phyloP scores from a whole-genome alignment of 2,113 vertebrate genomes.

The Murina feae region DNA sequence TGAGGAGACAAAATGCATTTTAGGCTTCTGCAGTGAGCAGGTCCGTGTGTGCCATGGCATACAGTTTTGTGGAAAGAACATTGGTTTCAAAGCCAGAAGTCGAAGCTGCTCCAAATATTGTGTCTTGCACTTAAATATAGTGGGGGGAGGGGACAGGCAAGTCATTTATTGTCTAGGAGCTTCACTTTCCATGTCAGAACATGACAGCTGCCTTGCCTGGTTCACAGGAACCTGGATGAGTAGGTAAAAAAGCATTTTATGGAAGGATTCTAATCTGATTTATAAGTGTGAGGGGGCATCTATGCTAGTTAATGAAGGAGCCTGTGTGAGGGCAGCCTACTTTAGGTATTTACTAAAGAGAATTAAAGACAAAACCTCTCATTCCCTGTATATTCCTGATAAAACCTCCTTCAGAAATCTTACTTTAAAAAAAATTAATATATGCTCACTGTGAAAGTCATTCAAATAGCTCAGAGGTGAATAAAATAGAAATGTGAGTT shows the following conservation, averaged over 20 bases:
- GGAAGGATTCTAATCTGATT: neutral
- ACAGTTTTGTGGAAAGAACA: neutral
- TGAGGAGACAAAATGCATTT: neutral
- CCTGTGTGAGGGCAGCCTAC: neutral
- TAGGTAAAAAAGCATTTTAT: neutral
- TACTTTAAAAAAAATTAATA: neutral
- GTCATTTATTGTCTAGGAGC: neutral
- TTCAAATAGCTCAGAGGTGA: neutral
- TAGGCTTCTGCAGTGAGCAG: neutral
- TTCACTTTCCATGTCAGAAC: neutral
- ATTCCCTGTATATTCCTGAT: neutral
- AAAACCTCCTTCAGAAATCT: neutral
- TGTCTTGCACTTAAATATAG: neutral
- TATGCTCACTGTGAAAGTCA: neutral
- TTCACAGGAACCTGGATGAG: neutral
- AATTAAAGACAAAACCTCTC: neutral
- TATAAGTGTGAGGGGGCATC: neutral
- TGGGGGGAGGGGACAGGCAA: neutral
- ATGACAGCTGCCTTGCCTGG: neutral
- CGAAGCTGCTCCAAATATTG: neutral
- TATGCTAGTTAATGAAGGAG: neutral
- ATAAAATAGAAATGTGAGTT: neutral
- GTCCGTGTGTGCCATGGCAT: fast-evolving
- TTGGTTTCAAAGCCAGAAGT: neutral
- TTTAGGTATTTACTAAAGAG: neutral